Percentiles rank a stretch among this genome's conserved stretches.
These are phyloP conservation scores for Papilio protenor DNA, from an alignment of 2,888 invertebrate genomes.

Conservation along the genomic window DNA sequence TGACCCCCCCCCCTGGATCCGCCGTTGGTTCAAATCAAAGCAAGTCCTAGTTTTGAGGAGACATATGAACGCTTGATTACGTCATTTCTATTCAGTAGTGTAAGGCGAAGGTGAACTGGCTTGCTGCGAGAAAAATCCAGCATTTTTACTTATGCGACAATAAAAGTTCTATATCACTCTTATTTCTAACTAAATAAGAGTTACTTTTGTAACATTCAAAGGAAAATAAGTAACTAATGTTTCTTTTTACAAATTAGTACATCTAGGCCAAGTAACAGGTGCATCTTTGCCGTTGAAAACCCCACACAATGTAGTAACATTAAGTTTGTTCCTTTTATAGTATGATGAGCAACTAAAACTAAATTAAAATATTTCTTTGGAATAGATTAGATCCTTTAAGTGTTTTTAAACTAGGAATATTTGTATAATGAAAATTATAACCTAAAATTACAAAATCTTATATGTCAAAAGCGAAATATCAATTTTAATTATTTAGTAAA, in stretches of 20 bases:
- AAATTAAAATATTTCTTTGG: neutral
- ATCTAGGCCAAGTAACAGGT: constrained; percentile 56
- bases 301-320: constrained; percentile 21
- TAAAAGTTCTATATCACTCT: constrained; percentile 44
- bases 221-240: constrained; percentile 32
- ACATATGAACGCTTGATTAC: constrained; percentile 43
- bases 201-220: constrained; percentile 17
- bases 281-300: constrained; percentile 52
- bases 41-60: constrained; percentile 21
- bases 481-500: too few species aligned
- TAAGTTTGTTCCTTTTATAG: neutral
- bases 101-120: constrained; percentile 57
- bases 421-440: too few species aligned
- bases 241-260: constrained; percentile 47
- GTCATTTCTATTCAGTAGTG: constrained; percentile 40
- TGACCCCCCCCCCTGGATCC: too few species aligned
- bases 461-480: too few species aligned
- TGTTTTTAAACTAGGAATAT: neutral
- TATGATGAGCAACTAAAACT: neutral
- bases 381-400: neutral
- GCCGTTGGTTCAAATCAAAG: constrained; percentile 12
- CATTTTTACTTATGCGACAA: constrained; percentile 37
- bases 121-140: constrained; percentile 52
- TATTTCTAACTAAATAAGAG: constrained; percentile 42
- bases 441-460: too few species aligned